These are phyloP conservation scores for Heteromurus nitidus DNA, from an alignment of 2,888 invertebrate species.

Conservation along the genomic window DNA sequence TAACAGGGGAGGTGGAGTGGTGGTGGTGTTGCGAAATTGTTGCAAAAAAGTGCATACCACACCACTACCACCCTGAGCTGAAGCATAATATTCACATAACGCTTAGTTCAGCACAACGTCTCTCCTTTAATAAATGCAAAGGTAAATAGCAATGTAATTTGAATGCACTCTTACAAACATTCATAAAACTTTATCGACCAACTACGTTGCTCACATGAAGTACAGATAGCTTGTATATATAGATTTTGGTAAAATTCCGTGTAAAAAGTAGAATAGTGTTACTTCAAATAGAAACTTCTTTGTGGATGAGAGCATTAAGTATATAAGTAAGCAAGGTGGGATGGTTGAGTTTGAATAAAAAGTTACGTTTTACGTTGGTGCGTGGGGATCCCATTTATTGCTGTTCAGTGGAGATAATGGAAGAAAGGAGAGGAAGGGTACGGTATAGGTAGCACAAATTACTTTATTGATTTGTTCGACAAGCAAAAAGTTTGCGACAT, in stretches of 20 bases:
- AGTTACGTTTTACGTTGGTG: constrained; percentile 12
- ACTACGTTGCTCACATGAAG: too few species aligned
- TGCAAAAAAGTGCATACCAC: too few species aligned
- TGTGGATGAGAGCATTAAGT: not conserved
- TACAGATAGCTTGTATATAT: too few species aligned
- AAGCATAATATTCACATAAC: too few species aligned
- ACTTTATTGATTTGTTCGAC: constrained; percentile 36
- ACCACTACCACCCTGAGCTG: too few species aligned
- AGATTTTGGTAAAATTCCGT: constrained; percentile 26
- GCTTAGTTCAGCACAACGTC: too few species aligned
- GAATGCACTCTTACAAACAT: constrained; percentile 55
- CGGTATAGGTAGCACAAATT: constrained; percentile 28
- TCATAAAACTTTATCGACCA: constrained; percentile 61
- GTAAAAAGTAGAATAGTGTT: too few species aligned
- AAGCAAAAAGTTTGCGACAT: not conserved
- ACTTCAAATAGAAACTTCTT: too few species aligned
- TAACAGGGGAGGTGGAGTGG: too few species aligned
- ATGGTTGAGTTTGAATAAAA: constrained; percentile 25
- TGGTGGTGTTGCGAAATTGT: too few species aligned
- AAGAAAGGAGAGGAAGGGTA: constrained; percentile 12
- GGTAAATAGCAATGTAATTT: constrained; percentile 38
- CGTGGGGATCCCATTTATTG: not conserved
- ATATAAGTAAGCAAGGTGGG: not conserved
- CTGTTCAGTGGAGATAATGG: constrained; percentile 4
- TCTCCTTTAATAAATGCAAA: not conserved